phyloP scores from a whole-genome alignment of 2,797 vertebrate species.

The Arnoldichthys spilopterus region DNA sequence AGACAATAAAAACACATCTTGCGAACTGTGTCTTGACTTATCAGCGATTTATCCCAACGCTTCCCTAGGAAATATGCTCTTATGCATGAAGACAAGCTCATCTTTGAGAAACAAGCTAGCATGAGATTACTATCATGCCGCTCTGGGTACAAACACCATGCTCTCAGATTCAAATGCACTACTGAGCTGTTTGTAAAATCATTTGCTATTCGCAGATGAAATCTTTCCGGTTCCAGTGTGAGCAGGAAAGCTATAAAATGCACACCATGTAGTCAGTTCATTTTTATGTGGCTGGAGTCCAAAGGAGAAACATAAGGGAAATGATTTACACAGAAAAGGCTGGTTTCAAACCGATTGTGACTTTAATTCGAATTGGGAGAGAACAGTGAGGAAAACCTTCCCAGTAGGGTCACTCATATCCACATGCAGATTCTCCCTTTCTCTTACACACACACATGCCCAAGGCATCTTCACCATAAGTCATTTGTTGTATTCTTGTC shows the following conservation, averaged over 20 bases:
- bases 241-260: conserved; percentile 48
- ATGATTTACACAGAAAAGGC: conserved; percentile 40
- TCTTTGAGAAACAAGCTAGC: conserved; percentile 52
- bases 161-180: conserved; percentile 20
- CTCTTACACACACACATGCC: neutral
- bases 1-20: conserved; percentile 42
- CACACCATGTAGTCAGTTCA: conserved; percentile 30
- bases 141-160: conserved; percentile 49
- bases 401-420: neutral
- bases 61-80: conserved; percentile 44
- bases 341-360: conserved; percentile 20
- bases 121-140: conserved; percentile 54
- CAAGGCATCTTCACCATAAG: neutral
- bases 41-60: conserved; percentile 37
- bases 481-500: neutral
- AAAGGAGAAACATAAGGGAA: neutral
- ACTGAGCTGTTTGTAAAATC: conserved; percentile 54
- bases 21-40: conserved; percentile 36
- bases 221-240: conserved; percentile 34
- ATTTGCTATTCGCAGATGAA: conserved; percentile 49
- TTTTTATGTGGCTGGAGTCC: conserved; percentile 31
- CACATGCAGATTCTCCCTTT: neutral
- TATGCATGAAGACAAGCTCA: conserved; percentile 42
- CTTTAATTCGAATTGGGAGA: conserved; percentile 38
- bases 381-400: conserved; percentile 25